These are phyloP conservation scores for Mythimna loreyi DNA, from an alignment of 2,888 invertebrate genomes.

Conservation along the genomic window DNA sequence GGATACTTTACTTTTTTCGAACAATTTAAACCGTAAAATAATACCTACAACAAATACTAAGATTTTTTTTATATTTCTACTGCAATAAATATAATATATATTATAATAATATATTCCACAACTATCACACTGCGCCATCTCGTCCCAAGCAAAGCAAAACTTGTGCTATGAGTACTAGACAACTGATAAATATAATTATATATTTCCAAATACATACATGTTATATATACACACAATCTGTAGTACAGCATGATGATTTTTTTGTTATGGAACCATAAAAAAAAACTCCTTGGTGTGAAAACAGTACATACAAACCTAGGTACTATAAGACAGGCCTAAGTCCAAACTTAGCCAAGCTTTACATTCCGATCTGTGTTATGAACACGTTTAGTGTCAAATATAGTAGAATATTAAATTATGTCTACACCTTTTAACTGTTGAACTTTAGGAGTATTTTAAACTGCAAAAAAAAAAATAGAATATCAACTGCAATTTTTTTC, in stretches of 20 bases:
- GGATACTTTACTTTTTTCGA: too few species aligned
- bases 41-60: too few species aligned
- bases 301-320: constrained; percentile 42
- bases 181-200: too few species aligned
- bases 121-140: too few species aligned
- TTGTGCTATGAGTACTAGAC: too few species aligned
- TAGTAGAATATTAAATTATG: constrained; percentile 60
- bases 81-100: too few species aligned
- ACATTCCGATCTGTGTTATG: constrained; percentile 69
- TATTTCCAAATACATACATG: too few species aligned
- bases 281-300: constrained; percentile 57
- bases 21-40: background rate
- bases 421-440: constrained; percentile 49
- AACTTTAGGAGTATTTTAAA: constrained; percentile 44
- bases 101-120: too few species aligned
- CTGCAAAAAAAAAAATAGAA: background rate
- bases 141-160: too few species aligned
- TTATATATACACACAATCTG: too few species aligned
- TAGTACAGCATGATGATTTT: background rate
- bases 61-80: background rate
- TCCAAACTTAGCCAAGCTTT: constrained; percentile 75
- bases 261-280: background rate
- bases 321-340: constrained; percentile 72
- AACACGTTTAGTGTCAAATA: constrained; percentile 73
- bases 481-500: too few species aligned